These are phyloP conservation scores for Drosophila arizonae DNA, from an alignment of 1,140 invertebrate species.

Conservation along the genomic window DNA sequence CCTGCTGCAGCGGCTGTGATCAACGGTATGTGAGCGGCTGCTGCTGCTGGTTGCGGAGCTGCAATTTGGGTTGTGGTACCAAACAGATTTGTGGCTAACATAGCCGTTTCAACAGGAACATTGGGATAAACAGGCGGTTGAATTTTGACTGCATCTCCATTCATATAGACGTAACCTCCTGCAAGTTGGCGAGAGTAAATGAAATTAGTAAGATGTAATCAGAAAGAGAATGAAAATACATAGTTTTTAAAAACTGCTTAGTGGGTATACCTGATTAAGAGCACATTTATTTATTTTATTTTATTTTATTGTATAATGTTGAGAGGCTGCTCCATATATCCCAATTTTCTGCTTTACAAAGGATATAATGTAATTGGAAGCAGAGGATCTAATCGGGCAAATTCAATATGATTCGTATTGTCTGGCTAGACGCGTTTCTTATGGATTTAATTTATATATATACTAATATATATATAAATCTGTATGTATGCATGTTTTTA, in stretches of 20 bases:
- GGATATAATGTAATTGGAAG: constrained; percentile 23
- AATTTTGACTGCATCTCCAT: constrained; percentile 81
- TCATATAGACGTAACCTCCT: constrained; percentile 82
- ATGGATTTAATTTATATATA: constrained; percentile 2
- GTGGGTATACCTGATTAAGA: too few species aligned
- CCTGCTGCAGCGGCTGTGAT: constrained; percentile 66
- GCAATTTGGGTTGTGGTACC: constrained; percentile 75
- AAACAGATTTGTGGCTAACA: constrained; percentile 80
- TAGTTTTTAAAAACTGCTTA: neutral
- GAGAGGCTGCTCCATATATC: neutral
- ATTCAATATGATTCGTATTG: constrained; percentile 25
- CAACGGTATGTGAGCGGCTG: constrained; percentile 77
- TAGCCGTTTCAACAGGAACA: constrained; percentile 82
- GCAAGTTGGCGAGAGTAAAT: constrained; percentile 14
- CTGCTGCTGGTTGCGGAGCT: constrained; percentile 49
- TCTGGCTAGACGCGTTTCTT: constrained; percentile 25
- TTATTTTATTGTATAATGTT: neutral
- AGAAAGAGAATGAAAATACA: neutral
- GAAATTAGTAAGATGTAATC: constrained; percentile 7
- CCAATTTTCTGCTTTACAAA: neutral
- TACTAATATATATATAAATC: neutral
- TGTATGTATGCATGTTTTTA: neutral
- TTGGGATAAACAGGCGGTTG: constrained; percentile 76
- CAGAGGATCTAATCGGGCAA: constrained; percentile 13
- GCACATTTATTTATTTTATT: too few species aligned